Conservation (phyloP, 2,797 vertebrate species). For the Dallia pectoralis region DNA sequence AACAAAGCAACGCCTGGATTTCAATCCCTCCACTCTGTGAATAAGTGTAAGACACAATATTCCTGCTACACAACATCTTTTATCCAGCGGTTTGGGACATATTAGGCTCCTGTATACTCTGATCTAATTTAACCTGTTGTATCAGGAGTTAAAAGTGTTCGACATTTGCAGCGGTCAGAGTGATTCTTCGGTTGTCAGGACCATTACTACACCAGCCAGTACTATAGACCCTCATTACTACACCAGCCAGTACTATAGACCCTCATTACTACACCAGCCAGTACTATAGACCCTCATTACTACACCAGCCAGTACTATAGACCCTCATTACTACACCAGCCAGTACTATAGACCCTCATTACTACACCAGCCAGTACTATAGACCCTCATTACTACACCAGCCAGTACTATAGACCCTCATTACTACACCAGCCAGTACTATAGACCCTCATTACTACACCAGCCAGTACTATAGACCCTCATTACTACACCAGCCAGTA, state of each 20-base stretch:
- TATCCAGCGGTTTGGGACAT: neutral
- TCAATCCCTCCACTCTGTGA: neutral
- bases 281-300: neutral
- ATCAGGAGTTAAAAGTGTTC: neutral
- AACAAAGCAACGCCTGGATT: neutral
- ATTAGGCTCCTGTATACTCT: neutral
- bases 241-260: neutral
- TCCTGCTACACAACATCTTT: neutral
- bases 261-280: too few species aligned
- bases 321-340: too few species aligned
- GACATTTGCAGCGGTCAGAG: neutral
- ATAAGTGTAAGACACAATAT: neutral
- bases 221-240: neutral
- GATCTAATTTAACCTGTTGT: neutral
- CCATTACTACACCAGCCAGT: neutral
- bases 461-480: neutral
- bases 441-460: too few species aligned
- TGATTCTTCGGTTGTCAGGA: neutral
- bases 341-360: neutral
- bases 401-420: neutral
- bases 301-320: neutral
- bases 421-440: neutral
- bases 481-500: neutral
- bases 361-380: neutral
- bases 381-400: too few species aligned